Conservation (phyloP, 2,113 vertebrate genomes). For the Petaurus breviceps region DNA sequence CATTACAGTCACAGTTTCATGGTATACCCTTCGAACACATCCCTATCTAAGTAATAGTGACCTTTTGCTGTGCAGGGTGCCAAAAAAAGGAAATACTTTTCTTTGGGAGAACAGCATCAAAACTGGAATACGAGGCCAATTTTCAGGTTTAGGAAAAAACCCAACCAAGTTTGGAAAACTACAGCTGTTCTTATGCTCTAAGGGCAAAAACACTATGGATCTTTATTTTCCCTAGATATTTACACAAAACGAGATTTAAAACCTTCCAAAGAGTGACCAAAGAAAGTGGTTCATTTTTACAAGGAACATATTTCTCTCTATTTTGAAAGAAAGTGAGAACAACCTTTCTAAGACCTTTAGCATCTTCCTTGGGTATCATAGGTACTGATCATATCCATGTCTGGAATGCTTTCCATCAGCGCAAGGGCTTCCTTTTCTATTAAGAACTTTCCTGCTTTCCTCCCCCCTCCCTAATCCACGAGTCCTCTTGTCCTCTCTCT, state of each 20-base stretch:
- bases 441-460: not conserved
- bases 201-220: not conserved
- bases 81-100: constrained; percentile 7
- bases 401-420: not conserved
- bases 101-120: not conserved
- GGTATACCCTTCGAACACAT: not conserved
- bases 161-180: not conserved
- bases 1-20: not conserved
- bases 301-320: not conserved
- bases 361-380: not conserved
- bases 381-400: not conserved
- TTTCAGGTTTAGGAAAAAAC: not conserved
- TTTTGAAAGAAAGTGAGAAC: not conserved
- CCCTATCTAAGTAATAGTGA: not conserved
- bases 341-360: not conserved
- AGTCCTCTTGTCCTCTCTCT: not conserved
- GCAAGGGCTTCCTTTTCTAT: not conserved
- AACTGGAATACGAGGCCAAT: not conserved
- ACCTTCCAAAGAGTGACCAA: not conserved
- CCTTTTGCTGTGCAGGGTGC: not conserved
- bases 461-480: not conserved
- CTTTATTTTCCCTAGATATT: constrained; percentile 1
- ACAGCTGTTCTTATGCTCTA: not conserved
- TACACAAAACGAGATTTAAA: not conserved
- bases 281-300: not conserved